phyloP scores from a whole-genome alignment of 1,140 invertebrate species.

The Pygmarrhopalites habei region DNA sequence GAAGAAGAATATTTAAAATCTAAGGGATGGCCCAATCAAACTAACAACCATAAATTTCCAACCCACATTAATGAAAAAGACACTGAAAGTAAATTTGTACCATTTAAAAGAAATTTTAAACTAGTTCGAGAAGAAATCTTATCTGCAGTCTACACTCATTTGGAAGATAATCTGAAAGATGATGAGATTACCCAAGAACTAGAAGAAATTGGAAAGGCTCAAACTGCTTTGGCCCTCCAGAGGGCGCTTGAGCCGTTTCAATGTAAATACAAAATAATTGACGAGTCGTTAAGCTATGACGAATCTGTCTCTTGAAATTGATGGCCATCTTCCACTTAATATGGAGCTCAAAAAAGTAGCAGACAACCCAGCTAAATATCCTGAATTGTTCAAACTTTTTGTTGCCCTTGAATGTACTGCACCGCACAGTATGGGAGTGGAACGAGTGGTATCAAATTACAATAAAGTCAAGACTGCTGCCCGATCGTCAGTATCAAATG shows the following conservation, averaged over 20 bases:
- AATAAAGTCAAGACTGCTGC: background rate
- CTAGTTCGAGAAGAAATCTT: background rate
- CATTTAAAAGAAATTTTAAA: background rate
- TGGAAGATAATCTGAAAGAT: background rate
- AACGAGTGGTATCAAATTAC: background rate
- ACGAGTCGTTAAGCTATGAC: background rate
- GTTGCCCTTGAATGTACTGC: background rate
- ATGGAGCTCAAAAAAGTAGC: background rate
- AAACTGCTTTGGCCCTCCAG: background rate
- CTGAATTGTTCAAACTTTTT: background rate
- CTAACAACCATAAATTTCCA: background rate
- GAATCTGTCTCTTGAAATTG: background rate
- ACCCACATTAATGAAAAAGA: background rate
- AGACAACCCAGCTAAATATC: background rate
- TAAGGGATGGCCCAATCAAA: background rate
- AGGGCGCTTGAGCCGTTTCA: background rate
- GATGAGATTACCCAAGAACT: background rate
- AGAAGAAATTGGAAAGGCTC: background rate
- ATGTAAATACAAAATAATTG: background rate
- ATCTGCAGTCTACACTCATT: background rate
- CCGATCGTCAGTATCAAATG: background rate
- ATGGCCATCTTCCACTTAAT: background rate
- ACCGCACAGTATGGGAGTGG: too few relatives aligned
- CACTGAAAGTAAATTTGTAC: background rate
- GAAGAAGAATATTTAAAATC: background rate